Evolutionary conservation across 2,797 vertebrate species (phyloP).

Genomic region (Pipistrellus pygmaeus): DNA sequence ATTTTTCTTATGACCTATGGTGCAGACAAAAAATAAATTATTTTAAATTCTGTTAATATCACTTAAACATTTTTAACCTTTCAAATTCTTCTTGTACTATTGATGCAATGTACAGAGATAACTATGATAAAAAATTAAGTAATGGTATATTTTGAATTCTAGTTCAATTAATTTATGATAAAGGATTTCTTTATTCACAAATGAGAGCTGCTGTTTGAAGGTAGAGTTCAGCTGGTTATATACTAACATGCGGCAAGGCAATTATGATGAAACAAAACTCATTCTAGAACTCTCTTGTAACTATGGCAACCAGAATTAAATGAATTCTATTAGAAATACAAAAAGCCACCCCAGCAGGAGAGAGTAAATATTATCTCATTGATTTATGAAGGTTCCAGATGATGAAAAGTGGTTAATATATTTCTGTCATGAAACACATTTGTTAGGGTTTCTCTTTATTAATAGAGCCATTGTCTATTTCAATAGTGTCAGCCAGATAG

Average conservation of each 20-base stretch:
- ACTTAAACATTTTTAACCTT: slow-evolving; percentile 52
- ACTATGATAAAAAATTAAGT: slow-evolving; percentile 73
- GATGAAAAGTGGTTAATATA: slow-evolving; percentile 85
- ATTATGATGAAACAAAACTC: slow-evolving; percentile 89
- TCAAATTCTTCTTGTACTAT: slow-evolving; percentile 33
- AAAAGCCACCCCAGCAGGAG: slow-evolving; percentile 80
- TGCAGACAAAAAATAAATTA: slow-evolving; percentile 28
- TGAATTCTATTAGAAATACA: slow-evolving; percentile 86
- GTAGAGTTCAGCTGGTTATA: slow-evolving; percentile 87
- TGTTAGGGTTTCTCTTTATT: slow-evolving; percentile 82
- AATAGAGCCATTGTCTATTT: slow-evolving; percentile 81
- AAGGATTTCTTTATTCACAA: slow-evolving; percentile 85
- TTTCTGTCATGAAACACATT: slow-evolving; percentile 82
- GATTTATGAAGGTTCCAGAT: slow-evolving; percentile 86
- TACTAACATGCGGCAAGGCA: slow-evolving; percentile 87
- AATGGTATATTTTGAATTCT: slow-evolving; percentile 83
- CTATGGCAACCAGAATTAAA: slow-evolving; percentile 87
- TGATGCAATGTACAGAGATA: slow-evolving; percentile 66
- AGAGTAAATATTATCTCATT: slow-evolving; percentile 88
- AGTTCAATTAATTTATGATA: slow-evolving; percentile 85
- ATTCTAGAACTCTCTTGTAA: slow-evolving; percentile 86
- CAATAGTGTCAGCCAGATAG: slow-evolving; percentile 80
- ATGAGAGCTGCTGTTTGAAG: slow-evolving; percentile 85
- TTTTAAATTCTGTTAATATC: slow-evolving; percentile 56
- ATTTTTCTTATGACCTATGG: slow-evolving; percentile 24